Evolutionary conservation across 2,113 vertebrate genomes (phyloP), one percentile per base, ranked within the genome.

Genomic region (Spermophilus dauricus): DNA sequence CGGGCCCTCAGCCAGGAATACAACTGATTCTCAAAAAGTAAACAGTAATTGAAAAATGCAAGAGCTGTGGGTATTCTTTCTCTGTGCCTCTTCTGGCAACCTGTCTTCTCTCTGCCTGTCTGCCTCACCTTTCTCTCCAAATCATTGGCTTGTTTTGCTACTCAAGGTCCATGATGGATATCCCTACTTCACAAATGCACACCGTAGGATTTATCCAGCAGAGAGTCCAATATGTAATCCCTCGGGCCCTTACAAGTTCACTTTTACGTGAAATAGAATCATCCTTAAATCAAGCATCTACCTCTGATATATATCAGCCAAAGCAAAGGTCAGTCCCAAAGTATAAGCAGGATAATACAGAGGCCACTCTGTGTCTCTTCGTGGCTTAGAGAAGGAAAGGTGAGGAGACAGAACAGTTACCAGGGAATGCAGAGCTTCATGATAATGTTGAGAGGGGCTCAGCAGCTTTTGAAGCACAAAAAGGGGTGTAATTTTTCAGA

Each of bases 381-480:
- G 73, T 67, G 20, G 12, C 4, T 77, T n/a, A 37, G 22, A 73
- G 34, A 63, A 34, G 63, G 30, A n/a, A 3, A 4, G 34, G 28
- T 75, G 65, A 67, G 58, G 51, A 69, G 24, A 5, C 8, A 67
- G 20, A 61, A 51, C 11, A 34, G 56, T 94, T 61, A 45, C 14
- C 26, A 30, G 45, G 53, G 61, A 88, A 53, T 39, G 12, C 26
- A 56, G 34, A 94, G 22, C 61, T 72, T 53, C 42, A 11, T 30
- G 18, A 18, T 81, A 61, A 69, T 39, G 8, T 13, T 82, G 48
- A 89, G 16, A 81, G 34, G 13, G 8, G 34, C 32, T 45, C 32
- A 89, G 42, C 6, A 82, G 30, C 42, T 61, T 86, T 77, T 86
- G 78, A 92, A 89, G 48, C 58, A 45, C 67, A 82, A 95, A 51